phyloP scores from a whole-genome alignment of 2,113 vertebrate species.

The Zosterops japonicus region DNA sequence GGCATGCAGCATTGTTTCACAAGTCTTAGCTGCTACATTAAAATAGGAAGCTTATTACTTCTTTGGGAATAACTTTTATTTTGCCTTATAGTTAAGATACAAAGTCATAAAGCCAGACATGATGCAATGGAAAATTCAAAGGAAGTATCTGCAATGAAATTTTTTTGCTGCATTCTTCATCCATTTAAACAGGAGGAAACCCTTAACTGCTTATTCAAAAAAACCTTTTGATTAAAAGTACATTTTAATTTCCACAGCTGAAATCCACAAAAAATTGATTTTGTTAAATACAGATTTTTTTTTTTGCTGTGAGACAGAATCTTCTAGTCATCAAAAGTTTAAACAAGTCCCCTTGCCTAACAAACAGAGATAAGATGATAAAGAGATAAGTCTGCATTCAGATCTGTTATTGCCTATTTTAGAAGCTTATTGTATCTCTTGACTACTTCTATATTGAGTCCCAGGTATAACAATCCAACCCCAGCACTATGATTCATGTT shows the following conservation, averaged over 20 bases:
- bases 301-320: neutral
- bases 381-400: neutral
- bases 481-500: neutral
- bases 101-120: neutral
- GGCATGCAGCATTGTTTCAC: constrained; percentile 9
- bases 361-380: neutral
- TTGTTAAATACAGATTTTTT: neutral
- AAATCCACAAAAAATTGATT: neutral
- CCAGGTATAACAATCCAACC: neutral
- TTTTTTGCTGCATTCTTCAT: neutral
- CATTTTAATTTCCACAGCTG: neutral
- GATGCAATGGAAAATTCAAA: neutral
- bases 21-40: constrained; percentile 1
- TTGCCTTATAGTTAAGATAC: neutral
- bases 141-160: neutral
- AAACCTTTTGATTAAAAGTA: neutral
- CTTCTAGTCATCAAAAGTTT: neutral
- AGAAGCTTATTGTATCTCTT: neutral
- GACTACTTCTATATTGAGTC: neutral
- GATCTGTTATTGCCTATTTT: neutral
- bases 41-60: constrained; percentile 33
- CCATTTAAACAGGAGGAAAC: neutral
- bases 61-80: neutral
- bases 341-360: neutral
- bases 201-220: neutral